Evolutionary conservation across 2,113 vertebrate genomes (phyloP).

Genomic region (Thamnaconus septentrionalis): DNA sequence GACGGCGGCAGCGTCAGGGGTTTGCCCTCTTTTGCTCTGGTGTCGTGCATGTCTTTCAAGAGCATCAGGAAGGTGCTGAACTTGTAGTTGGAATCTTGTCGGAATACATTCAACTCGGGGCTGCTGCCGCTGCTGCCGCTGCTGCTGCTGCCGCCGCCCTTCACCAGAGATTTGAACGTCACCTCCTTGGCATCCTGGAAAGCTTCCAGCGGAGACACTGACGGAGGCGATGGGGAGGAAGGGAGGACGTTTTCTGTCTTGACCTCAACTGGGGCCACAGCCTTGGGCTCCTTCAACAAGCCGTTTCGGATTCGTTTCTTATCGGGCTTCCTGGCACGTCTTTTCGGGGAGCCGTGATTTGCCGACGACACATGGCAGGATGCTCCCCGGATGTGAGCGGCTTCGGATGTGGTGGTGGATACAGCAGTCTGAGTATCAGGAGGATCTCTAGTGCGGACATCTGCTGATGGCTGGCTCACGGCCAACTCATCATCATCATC

Average conservation of each 20-base stretch:
- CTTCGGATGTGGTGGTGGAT: constrained; percentile 36
- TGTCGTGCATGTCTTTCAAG: constrained; percentile 94
- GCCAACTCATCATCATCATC: constrained; percentile 28
- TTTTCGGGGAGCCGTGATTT: constrained; percentile 51
- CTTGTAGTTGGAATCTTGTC: constrained; percentile 87
- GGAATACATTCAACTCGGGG: constrained; percentile 69
- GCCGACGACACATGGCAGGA: constrained; percentile 3
- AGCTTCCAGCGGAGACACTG: constrained; percentile 76
- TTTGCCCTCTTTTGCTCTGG: constrained; percentile 87
- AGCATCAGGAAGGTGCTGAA: constrained; percentile 96
- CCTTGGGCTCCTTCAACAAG: constrained; percentile 34
- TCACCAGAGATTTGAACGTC: constrained; percentile 80
- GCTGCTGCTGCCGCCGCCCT: constrained; percentile 64
- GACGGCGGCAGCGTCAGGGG: constrained; percentile 77
- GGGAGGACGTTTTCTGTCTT: constrained; percentile 64
- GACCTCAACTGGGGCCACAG: constrained; percentile 31
- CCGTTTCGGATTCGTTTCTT: constrained; percentile 65
- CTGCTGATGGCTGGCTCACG: constrained; percentile 28
- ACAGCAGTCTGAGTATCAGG: constrained; percentile 6
- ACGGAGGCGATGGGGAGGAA: constrained; percentile 43
- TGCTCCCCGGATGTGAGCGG: constrained; percentile 24
- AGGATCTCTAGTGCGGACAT: constrained; percentile 9
- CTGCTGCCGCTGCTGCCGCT: constrained; percentile 65
- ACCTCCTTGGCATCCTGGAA: constrained; percentile 86
- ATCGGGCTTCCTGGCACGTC: constrained; percentile 55